phyloP scores from a whole-genome alignment of 2,113 vertebrate species.

The Ophthalmolycus amberensis region DNA sequence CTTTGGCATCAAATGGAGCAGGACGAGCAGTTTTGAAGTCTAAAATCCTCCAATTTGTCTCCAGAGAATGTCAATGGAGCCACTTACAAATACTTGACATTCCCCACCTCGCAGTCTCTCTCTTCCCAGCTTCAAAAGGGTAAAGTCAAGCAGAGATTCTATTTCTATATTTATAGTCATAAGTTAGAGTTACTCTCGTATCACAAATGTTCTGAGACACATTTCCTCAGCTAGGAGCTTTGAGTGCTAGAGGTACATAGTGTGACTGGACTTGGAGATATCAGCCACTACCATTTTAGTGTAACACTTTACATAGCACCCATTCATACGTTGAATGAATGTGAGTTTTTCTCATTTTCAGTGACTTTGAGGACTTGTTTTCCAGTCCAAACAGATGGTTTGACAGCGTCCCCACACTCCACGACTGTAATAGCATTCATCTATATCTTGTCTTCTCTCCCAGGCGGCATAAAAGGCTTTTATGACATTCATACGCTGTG shows the following conservation, averaged over 20 bases:
- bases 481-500: conserved; percentile 54
- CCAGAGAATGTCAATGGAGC: conserved; percentile 76
- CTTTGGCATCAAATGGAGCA: conserved; percentile 74
- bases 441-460: conserved; percentile 60
- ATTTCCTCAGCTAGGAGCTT: conserved; percentile 31
- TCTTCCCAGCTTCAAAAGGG: conserved; percentile 53
- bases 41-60: conserved; percentile 77
- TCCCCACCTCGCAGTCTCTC: conserved; percentile 57
- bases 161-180: conserved; percentile 61
- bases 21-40: conserved; percentile 72
- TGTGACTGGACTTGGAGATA: not conserved
- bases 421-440: conserved; percentile 60
- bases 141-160: conserved; percentile 59
- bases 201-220: conserved; percentile 46
- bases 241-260: not conserved
- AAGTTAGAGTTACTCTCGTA: conserved; percentile 58
- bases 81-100: conserved; percentile 74
- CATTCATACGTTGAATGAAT: conserved; percentile 14
- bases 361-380: not conserved
- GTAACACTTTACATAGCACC: not conserved
- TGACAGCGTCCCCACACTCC: conserved; percentile 23
- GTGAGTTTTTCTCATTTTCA: not conserved
- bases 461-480: conserved; percentile 40
- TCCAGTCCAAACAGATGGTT: conserved; percentile 18
- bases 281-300: not conserved